These are phyloP conservation scores for Scaptomyza caliginosa DNA, from an alignment of 2,888 invertebrate species.

Conservation along the genomic window DNA sequence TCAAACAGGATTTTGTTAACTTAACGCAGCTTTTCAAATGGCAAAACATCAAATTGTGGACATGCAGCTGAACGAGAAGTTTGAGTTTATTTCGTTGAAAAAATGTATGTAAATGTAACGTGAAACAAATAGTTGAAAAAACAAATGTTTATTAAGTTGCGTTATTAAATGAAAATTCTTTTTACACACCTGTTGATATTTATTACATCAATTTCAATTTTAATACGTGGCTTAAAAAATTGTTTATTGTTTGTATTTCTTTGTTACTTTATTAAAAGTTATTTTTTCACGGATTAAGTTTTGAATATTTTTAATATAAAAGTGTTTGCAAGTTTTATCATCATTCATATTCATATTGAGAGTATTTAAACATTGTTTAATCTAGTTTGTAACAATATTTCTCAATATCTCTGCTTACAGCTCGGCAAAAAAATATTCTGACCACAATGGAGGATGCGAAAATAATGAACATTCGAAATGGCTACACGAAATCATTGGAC, in stretches of 20 bases:
- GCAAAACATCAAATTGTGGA: slow-evolving; percentile 1
- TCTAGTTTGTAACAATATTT: background rate
- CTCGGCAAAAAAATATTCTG: slow-evolving; percentile 9
- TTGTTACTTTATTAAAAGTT: background rate
- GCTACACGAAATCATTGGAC: slow-evolving; percentile 63
- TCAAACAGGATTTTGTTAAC: background rate
- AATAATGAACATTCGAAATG: slow-evolving; percentile 69
- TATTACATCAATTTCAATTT: background rate
- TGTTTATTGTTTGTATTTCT: background rate
- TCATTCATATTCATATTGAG: too few species aligned
- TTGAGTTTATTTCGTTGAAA: slow-evolving; percentile 23
- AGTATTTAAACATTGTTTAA: too few species aligned
- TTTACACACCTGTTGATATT: background rate
- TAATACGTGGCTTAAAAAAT: background rate
- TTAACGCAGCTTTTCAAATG: slow-evolving; percentile 19
- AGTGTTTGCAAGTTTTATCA: too few species aligned
- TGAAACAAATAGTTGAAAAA: background rate
- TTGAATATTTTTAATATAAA: background rate
- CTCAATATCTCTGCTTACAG: slow-evolving; percentile 14
- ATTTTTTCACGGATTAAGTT: background rate
- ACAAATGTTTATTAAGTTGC: background rate
- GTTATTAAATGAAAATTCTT: background rate
- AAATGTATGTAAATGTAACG: slow-evolving; percentile 13
- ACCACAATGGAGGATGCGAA: slow-evolving; percentile 63
- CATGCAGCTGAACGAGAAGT: background rate